Percentiles rank a stretch among this genome's conserved stretches.
Evolutionary conservation across 1,140 invertebrate species (phyloP).

Genomic region (Drosophila teissieri): DNA sequence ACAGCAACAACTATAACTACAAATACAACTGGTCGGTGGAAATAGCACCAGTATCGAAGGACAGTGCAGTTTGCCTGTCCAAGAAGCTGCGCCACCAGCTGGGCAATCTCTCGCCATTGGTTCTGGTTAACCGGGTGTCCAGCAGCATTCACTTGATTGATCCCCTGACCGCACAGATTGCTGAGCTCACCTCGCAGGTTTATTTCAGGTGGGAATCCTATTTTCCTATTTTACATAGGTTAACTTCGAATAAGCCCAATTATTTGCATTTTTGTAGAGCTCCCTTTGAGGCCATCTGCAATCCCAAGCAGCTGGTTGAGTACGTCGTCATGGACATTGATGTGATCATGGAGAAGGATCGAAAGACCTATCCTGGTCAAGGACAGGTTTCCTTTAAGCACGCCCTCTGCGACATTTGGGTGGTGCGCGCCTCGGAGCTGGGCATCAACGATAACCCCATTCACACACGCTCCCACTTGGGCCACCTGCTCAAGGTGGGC

Average conservation of each 20-base stretch:
- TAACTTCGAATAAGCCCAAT: neutral
- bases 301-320: conserved; percentile 95
- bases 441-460: conserved; percentile 93
- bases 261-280: conserved; percentile 56
- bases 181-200: conserved; percentile 91
- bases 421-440: conserved; percentile 95
- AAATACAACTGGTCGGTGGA: conserved; percentile 97
- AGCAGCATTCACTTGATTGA: conserved; percentile 97
- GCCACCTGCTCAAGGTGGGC: conserved; percentile 96
- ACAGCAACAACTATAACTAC: conserved; percentile 98
- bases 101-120: conserved; percentile 96
- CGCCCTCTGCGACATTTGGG: conserved; percentile 96
- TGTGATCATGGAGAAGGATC: conserved; percentile 91
- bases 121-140: conserved; percentile 95
- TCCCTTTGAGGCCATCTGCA: conserved; percentile 94
- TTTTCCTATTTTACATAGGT: too few relatives aligned
- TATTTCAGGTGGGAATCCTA: conserved; percentile 89
- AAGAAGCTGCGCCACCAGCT: conserved; percentile 94
- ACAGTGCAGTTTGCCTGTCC: conserved; percentile 97
- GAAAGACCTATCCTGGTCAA: conserved; percentile 93
- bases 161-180: conserved; percentile 95
- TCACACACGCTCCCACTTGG: conserved; percentile 96
- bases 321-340: conserved; percentile 98
- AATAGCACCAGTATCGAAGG: conserved; percentile 98
- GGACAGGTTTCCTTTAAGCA: conserved; percentile 94